Evolutionary conservation across 2,113 vertebrate genomes (phyloP), one percentile per base, ranked within the genome.

Genomic region (Megalops atlanticus): DNA sequence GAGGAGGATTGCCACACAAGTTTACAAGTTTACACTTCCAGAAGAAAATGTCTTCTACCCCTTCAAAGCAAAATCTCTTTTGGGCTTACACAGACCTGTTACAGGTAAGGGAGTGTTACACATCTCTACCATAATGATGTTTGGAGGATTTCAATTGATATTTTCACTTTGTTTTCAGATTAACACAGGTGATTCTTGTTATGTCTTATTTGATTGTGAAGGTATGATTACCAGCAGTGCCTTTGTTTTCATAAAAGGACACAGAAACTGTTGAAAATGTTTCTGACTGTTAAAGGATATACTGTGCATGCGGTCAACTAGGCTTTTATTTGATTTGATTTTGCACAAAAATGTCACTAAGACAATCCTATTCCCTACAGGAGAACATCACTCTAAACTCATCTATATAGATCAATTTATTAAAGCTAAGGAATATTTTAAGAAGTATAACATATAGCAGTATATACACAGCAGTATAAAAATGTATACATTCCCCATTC

Each of bases 241-340:
- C 58, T 64, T 64, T 64, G 58, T 24, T 64, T n/a, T n/a, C n/a
- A 64, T 64, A 64, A 64, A 64, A 64, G 27, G 8, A 64, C 58
- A 31, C 14, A 58, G 21, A 58, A 64, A 64, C 0, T 31, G n/a
- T 10, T n/a, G n/a, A n/a, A n/a, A n/a, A n/a, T n/a, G 24, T 64
- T 31, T 64, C 4, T 64, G 24, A 24, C 10, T 64, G n/a, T 64
- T 24, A 27, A 64, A 64, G 58, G 58, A 64, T n/a, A 31, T 10
- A 11, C 58, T n/a, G 31, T 8, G 58, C 31, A 64, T 27, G 24
- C 49, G 31, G 5, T 64, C 18, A 58, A 58, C 8, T 31, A n/a
- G 52, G 52, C 52, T n/a, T 58, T 64, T n/a, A 64, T 64, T 64
- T 31, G 18, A 5, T 64, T n/a, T n/a, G n/a, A n/a, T n/a, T n/a